Percentiles rank a stretch among this genome's conserved stretches.
phyloP scores from a whole-genome alignment of 2,113 vertebrate species.

The Oryzias javanicus region DNA sequence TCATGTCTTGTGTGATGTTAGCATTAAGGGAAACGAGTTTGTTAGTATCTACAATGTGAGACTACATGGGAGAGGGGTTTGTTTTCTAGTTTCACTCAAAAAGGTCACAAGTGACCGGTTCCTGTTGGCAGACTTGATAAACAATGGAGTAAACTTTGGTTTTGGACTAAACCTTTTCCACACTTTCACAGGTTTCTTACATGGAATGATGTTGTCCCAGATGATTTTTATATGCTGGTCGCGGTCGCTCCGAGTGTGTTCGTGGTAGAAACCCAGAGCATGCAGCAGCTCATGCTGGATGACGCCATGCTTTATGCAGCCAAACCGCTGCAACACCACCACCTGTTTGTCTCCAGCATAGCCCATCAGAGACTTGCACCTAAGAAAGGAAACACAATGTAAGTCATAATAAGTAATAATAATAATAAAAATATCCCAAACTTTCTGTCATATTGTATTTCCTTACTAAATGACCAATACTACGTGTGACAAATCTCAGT shows the following conservation, averaged over 20 bases:
- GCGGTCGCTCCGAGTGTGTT: constrained; percentile 68
- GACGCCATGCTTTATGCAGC: constrained; percentile 48
- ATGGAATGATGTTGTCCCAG: constrained; percentile 35
- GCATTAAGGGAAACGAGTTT: not conserved
- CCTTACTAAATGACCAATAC: too few relatives aligned
- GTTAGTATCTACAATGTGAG: not conserved
- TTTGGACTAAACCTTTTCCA: fast-evolving
- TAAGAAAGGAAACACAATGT: constrained; percentile 9
- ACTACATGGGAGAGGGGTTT: too few relatives aligned
- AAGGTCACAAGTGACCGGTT: too few relatives aligned
- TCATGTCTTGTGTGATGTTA: too few relatives aligned
- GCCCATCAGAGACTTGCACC: constrained; percentile 58
- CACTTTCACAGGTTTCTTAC: constrained; percentile 22
- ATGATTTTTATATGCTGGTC: constrained; percentile 56
- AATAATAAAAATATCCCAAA: too few relatives aligned
- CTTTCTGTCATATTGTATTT: too few relatives aligned
- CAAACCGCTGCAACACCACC: constrained; percentile 49
- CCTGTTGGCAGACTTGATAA: not conserved
- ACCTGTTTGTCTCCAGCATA: constrained; percentile 44
- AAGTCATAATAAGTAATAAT: too few relatives aligned
- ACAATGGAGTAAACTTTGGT: fast-evolving
- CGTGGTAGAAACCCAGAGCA: constrained; percentile 69
- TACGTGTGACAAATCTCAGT: too few relatives aligned
- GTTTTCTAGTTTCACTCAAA: too few relatives aligned
- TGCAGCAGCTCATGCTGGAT: constrained; percentile 69